These are phyloP conservation scores for Sylvia atricapilla DNA, from an alignment of 2,113 vertebrate genomes.

Conservation along the genomic window DNA sequence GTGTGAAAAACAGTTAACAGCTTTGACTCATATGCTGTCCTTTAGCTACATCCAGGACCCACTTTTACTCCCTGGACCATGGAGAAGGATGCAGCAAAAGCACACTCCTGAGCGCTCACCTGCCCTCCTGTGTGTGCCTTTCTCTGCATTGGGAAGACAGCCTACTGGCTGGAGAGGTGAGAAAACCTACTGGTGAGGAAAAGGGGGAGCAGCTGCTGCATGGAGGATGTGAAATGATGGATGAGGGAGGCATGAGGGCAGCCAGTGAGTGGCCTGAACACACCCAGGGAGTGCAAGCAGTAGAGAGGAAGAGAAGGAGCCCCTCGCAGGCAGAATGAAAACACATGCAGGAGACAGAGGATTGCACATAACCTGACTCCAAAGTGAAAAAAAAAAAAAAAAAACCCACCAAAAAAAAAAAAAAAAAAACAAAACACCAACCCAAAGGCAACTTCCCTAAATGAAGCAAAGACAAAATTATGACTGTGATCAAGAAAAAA, in stretches of 20 bases:
- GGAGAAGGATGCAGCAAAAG: background rate
- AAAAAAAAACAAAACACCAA: too few relatives aligned
- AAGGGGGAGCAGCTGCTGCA: background rate
- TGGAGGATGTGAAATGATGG: background rate
- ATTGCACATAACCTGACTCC: background rate
- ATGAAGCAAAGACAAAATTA: background rate
- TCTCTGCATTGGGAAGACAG: background rate
- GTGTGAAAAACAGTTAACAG: background rate
- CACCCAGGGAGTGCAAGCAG: accelerated
- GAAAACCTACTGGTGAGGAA: background rate
- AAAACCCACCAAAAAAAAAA: too few relatives aligned
- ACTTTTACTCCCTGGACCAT: background rate
- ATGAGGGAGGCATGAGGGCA: accelerated
- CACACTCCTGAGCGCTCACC: accelerated
- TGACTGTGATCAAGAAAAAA: background rate
- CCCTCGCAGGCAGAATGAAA: background rate
- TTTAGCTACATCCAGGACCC: background rate
- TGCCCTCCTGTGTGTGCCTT: background rate
- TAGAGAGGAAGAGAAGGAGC: background rate
- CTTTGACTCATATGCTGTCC: background rate
- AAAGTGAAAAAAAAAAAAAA: background rate
- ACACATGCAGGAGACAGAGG: background rate
- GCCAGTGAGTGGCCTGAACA: accelerated
- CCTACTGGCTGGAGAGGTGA: background rate
- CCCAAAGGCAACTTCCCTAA: background rate